Evolutionary conservation across 2,113 vertebrate genomes (phyloP).

Genomic region (Engraulis encrasicolus): DNA sequence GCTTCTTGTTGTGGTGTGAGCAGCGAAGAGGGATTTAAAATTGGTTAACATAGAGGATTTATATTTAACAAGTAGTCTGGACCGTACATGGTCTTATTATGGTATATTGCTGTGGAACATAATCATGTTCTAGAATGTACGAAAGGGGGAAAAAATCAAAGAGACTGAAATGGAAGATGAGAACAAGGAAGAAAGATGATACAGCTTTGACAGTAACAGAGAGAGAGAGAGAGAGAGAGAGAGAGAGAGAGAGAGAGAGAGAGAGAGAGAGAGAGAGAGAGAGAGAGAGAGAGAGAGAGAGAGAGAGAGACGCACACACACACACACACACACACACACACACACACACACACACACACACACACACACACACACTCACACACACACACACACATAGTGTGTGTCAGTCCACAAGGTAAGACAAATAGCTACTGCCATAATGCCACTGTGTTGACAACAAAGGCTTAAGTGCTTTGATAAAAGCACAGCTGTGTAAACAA

Average conservation of each 20-base stretch:
- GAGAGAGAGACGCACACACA: background rate
- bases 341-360: background rate
- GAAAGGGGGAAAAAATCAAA: no score
- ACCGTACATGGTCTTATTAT: no score
- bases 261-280: background rate
- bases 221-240: background rate
- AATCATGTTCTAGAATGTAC: no score
- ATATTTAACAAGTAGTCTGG: no score
- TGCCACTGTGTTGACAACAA: slow-evolving; percentile 2
- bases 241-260: background rate
- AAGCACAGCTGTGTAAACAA: background rate
- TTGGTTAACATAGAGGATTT: no score
- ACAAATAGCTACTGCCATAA: background rate
- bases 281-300: background rate
- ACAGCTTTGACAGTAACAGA: no score
- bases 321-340: no score
- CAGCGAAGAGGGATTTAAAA: no score
- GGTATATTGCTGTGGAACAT: no score
- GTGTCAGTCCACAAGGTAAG: background rate
- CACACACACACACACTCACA: slow-evolving; percentile 26
- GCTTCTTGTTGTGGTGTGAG: no score
- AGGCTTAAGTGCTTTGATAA: background rate
- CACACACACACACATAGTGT: slow-evolving; percentile 10
- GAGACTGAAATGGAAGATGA: no score
- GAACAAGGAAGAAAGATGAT: slow-evolving; percentile 22